Percentiles rank a stretch among this genome's conserved stretches.
Evolutionary conservation across 2,113 vertebrate species (phyloP).

Genomic region (Microtus oregoni): DNA sequence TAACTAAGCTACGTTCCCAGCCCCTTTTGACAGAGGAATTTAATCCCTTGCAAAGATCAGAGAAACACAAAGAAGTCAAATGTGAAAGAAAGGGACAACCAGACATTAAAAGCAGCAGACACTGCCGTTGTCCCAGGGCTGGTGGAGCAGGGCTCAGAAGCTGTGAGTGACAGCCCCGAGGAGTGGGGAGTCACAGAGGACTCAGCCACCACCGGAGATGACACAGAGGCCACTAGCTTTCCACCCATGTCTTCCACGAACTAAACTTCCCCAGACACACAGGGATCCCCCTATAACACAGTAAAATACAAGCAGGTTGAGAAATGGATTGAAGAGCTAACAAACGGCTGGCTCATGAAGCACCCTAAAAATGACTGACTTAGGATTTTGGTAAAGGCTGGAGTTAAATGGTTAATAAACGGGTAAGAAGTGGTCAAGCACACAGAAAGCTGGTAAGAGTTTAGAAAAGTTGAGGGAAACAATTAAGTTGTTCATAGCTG

Average conservation of each 20-base stretch:
- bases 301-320: neutral
- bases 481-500: neutral
- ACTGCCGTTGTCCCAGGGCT: neutral
- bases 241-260: neutral
- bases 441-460: slow-evolving; percentile 1
- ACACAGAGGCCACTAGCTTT: neutral
- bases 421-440: neutral
- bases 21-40: neutral
- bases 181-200: neutral
- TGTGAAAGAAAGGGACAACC: neutral
- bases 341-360: neutral
- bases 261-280: too few species aligned
- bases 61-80: slow-evolving; percentile 26
- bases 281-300: neutral
- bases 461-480: slow-evolving; percentile 18
- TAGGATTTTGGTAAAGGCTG: neutral
- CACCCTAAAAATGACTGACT: neutral
- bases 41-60: neutral
- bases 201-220: neutral
- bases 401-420: neutral
- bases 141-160: neutral
- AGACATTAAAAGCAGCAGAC: neutral
- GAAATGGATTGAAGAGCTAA: neutral
- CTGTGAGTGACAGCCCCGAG: neutral
- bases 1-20: neutral